Percentiles rank a stretch among this genome's conserved stretches.
Evolutionary conservation across 2,113 vertebrate species (phyloP).

Genomic region (Hipposideros armiger): DNA sequence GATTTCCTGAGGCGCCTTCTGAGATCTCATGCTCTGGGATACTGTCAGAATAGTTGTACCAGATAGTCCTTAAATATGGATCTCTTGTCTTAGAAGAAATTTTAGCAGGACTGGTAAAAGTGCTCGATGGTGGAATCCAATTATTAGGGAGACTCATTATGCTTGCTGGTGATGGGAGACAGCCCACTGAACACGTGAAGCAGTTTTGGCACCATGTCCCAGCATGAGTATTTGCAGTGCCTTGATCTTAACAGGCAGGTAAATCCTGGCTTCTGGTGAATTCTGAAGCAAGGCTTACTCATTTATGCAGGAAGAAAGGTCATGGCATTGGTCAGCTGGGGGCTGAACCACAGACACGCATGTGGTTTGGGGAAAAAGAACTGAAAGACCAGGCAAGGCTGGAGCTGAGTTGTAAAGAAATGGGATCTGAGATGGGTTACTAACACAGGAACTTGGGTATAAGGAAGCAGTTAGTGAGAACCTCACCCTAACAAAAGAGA

Average conservation of each 20-base stretch:
- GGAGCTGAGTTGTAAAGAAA: background rate
- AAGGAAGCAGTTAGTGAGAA: background rate
- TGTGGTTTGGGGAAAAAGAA: background rate
- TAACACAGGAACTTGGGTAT: background rate
- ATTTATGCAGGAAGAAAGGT: background rate
- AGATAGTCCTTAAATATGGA: background rate
- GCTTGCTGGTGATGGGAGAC: background rate
- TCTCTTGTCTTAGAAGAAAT: background rate
- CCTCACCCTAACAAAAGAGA: background rate
- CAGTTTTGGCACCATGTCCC: rapidly evolving
- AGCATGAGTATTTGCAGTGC: background rate
- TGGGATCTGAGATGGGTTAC: background rate
- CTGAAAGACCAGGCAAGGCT: background rate
- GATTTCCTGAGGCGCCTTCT: background rate
- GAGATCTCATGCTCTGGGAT: background rate
- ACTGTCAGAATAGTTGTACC: background rate
- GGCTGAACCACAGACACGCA: background rate
- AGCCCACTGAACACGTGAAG: background rate
- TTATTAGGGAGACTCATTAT: background rate
- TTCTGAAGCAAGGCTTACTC: background rate
- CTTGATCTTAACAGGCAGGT: background rate
- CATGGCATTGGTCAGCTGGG: background rate
- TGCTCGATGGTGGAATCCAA: background rate
- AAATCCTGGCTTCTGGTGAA: background rate
- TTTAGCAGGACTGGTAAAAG: background rate